A percentile compares a stretch with the other conserved stretches of the same genome.
Conservation (phyloP, 2,113 vertebrate genomes). For the Athene noctua region DNA sequence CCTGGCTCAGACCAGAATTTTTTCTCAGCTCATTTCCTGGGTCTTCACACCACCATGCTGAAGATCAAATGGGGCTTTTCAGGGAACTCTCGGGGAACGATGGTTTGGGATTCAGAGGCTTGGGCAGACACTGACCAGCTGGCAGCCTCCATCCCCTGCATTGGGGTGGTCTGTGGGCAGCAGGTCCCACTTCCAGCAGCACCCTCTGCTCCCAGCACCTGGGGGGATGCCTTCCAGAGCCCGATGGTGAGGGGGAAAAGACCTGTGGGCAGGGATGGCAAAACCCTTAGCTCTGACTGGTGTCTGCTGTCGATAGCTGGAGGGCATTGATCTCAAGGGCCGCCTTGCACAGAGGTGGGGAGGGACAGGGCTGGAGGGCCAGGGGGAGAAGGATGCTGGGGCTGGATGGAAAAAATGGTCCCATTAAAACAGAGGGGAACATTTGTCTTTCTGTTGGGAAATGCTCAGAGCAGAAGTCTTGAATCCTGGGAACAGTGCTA, state of each 20-base stretch:
- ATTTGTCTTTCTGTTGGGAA: background rate
- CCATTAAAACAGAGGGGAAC: background rate
- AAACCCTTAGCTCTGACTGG: background rate
- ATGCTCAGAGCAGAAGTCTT: background rate
- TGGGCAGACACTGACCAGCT: rapidly evolving
- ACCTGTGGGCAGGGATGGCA: background rate
- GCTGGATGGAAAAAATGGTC: background rate
- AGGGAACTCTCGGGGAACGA: background rate
- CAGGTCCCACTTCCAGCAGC: background rate
- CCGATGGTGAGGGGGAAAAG: rapidly evolving
- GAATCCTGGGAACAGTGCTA: background rate
- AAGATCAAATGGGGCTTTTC: background rate
- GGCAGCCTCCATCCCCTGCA: background rate
- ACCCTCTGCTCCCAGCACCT: background rate
- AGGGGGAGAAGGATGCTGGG: background rate
- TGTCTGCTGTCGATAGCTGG: background rate
- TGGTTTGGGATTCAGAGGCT: background rate
- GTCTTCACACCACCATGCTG: background rate
- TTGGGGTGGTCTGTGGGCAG: background rate
- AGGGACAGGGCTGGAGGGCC: background rate
- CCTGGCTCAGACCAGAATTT: background rate
- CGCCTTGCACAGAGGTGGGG: background rate
- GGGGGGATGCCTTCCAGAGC: background rate
- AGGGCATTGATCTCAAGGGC: background rate
- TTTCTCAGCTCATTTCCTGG: background rate